Evolutionary conservation across 2,888 invertebrate species (phyloP).

Genomic region (Sinopyrophorus schimmeli): DNA sequence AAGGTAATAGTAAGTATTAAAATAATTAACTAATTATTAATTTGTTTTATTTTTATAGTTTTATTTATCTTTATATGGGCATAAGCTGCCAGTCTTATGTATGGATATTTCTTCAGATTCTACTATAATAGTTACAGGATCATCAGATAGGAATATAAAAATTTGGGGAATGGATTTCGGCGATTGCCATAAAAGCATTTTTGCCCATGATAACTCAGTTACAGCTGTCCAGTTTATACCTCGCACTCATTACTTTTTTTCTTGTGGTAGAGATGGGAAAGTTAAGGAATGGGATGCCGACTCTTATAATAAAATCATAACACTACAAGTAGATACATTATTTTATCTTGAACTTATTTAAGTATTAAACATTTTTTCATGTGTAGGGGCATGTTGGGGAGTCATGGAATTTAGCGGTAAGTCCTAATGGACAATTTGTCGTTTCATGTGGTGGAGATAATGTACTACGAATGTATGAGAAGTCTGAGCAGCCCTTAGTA

Average conservation of each 20-base stretch:
- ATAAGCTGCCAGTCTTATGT: slow-evolving; percentile 90
- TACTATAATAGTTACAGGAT: slow-evolving; percentile 87
- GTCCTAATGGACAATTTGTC: slow-evolving; percentile 77
- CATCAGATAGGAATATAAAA: slow-evolving; percentile 93
- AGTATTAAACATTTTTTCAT: slow-evolving; percentile 4
- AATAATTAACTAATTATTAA: slow-evolving; percentile 3
- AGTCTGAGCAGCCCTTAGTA: slow-evolving; percentile 87
- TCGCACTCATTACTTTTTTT: slow-evolving; percentile 90
- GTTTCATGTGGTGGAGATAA: slow-evolving; percentile 86
- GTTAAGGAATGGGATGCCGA: slow-evolving; percentile 98
- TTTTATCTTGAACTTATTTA: too few relatives aligned
- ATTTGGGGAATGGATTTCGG: slow-evolving; percentile 99
- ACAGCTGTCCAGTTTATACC: slow-evolving; percentile 88
- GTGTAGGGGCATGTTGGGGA: slow-evolving; percentile 80
- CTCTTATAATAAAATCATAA: slow-evolving; percentile 86
- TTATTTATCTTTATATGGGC: slow-evolving; percentile 92
- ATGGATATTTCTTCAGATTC: slow-evolving; percentile 92
- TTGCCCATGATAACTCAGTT: slow-evolving; percentile 95
- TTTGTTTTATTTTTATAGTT: slow-evolving; percentile 70
- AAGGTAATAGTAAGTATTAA: slow-evolving; percentile 65
- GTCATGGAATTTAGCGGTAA: slow-evolving; percentile 74
- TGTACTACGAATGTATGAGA: slow-evolving; percentile 83
- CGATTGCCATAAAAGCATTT: slow-evolving; percentile 94
- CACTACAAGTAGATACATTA: slow-evolving; percentile 68
- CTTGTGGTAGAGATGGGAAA: slow-evolving; percentile 90